Evolutionary conservation across 2,888 invertebrate species (phyloP), one percentile per base, ranked within the genome.

Genomic region (Plebejus melissa): DNA sequence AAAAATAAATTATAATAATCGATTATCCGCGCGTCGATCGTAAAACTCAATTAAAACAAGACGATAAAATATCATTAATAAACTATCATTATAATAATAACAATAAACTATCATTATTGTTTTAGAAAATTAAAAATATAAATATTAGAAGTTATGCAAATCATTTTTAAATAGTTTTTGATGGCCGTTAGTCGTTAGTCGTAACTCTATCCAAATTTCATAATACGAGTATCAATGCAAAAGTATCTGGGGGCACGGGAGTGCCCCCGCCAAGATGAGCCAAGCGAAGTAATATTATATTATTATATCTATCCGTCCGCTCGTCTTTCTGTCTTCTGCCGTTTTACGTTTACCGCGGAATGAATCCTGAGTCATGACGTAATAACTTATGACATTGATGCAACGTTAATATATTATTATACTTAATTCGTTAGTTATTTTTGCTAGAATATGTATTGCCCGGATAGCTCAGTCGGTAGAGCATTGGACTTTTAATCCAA

Each of bases 401-500:
- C 9, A 16, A 38, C 9, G 5, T 4, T 5, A 32, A 32, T 38
- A 38, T 36, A 41, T 7, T 36, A 41, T 7, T 41, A 41, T 41
- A 22, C 22, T 32, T n/a, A 69, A 46, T 76, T 58, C 46, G 13
- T 46, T 71, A 75, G 7, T 54, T 32, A 69, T 69, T 77, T 77
- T 77, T 75, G 58, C 38, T 0, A 0, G 0, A 0, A 0, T 0
- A 0, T 13, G 0, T n/a, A 69, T 69, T 76, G 94, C 93, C 94
- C 94, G 93, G 93, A 93, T 94, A 93, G 94, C 94, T 93, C 93
- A 94, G 93, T 94, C 92, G 94, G 93, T 94, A 94, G 93, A 93
- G 94, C 93, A 93, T 93, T 91, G 93, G 93, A 91, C 93, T 93
- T 95, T 95, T 95, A 95, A 95, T 95, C 95, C 95, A 95, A 95